These are phyloP conservation scores for Saccostrea glomerata DNA, from an alignment of 1,140 invertebrate species.

Conservation along the genomic window DNA sequence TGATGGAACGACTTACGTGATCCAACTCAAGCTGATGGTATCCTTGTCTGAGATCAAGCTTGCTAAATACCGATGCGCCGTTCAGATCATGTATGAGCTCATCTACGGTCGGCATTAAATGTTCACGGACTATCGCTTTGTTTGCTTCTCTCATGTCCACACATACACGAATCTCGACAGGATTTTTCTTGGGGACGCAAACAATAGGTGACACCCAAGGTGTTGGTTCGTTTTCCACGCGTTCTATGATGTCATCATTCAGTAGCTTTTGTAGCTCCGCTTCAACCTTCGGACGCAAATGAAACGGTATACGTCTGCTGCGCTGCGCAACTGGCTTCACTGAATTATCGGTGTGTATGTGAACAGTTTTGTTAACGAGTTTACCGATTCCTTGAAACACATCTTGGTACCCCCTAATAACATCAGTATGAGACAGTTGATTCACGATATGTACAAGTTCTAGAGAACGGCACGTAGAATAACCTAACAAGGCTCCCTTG, in stretches of 20 bases:
- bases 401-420: neutral
- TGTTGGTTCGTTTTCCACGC: constrained; percentile 50
- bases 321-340: constrained; percentile 11
- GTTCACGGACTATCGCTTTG: constrained; percentile 61
- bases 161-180: constrained; percentile 63
- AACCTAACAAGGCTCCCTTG: neutral
- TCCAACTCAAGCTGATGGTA: constrained; percentile 61
- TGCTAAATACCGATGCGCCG: constrained; percentile 53
- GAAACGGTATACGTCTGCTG: constrained; percentile 30
- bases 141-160: constrained; percentile 67
- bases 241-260: constrained; percentile 32
- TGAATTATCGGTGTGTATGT: constrained; percentile 18
- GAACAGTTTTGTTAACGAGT: neutral
- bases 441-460: constrained; percentile 23
- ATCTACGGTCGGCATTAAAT: constrained; percentile 66
- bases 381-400: constrained; percentile 43
- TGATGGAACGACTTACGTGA: constrained; percentile 49
- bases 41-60: constrained; percentile 57
- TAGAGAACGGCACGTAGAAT: neutral
- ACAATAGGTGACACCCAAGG: constrained; percentile 52
- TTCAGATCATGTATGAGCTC: constrained; percentile 67
- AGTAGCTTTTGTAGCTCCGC: constrained; percentile 6
- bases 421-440: neutral
- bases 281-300: constrained; percentile 35
- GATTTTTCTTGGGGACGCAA: constrained; percentile 40